A percentile compares a stretch with the other conserved stretches of the same genome.
Evolutionary conservation across 2,797 vertebrate species (phyloP).

Genomic region (Gallinago nigripennis): DNA sequence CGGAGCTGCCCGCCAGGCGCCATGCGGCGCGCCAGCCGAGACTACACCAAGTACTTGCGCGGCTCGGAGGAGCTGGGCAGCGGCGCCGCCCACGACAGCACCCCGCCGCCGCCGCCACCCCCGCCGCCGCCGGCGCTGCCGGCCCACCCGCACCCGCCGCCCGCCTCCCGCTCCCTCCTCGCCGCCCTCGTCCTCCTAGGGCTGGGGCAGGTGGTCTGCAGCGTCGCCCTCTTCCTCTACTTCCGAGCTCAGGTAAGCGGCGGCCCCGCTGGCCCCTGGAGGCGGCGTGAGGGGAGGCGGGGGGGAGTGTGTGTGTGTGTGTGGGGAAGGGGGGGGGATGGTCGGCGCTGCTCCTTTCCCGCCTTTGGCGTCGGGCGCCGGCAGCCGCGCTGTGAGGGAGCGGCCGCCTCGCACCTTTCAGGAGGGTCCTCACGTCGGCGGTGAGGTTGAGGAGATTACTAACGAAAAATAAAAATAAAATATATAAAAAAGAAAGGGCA

Average conservation of each 20-base stretch:
- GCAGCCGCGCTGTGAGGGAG: background rate
- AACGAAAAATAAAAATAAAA: no score
- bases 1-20: constrained; percentile 16
- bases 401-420: background rate
- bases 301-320: no score
- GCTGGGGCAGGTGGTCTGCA: constrained; percentile 93
- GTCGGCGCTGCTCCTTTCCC: background rate
- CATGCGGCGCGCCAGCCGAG: constrained; percentile 79
- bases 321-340: background rate
- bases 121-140: background rate
- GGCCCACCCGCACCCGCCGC: constrained; percentile 4
- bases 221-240: constrained; percentile 91
- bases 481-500: no score
- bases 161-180: constrained; percentile 76
- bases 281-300: background rate
- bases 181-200: constrained; percentile 89
- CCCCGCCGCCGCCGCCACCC: constrained; percentile 6
- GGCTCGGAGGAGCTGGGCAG: constrained; percentile 75
- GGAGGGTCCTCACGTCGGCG: background rate
- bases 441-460: no score
- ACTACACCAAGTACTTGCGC: constrained; percentile 78
- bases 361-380: background rate
- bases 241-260: constrained; percentile 88
- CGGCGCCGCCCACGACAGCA: constrained; percentile 53
- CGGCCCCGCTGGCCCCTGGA: no score